Percentiles rank a stretch among this genome's conserved stretches.
These are phyloP conservation scores for Orycteropus afer DNA, from an alignment of 2,113 vertebrate species.

Conservation along the genomic window DNA sequence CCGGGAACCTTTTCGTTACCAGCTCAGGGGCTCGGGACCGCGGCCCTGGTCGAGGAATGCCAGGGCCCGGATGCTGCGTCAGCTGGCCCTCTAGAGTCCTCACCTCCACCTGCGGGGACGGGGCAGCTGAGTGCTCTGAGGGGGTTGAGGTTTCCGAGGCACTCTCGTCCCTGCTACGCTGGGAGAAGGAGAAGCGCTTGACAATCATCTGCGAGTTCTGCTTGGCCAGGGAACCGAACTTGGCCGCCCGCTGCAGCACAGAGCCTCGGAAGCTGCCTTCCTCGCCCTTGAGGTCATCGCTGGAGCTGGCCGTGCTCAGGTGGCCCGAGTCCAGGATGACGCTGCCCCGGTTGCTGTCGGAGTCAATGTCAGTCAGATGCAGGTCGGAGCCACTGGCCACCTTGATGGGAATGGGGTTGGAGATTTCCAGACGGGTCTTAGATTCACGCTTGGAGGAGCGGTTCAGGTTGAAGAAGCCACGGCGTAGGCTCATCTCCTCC, in stretches of 20 bases:
- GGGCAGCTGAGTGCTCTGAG: constrained; percentile 87
- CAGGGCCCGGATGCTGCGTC: constrained; percentile 75
- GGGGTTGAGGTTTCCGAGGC: constrained; percentile 88
- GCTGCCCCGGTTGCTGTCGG: constrained; percentile 89
- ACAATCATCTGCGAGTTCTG: constrained; percentile 91
- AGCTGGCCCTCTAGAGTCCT: constrained; percentile 85
- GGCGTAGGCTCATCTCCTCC: constrained; percentile 96
- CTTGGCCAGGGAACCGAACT: constrained; percentile 92
- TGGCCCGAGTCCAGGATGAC: constrained; percentile 87
- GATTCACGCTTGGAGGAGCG: constrained; percentile 93
- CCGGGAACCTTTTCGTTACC: constrained; percentile 90
- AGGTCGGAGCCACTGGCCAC: constrained; percentile 93
- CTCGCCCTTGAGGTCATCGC: constrained; percentile 90
- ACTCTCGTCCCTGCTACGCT: constrained; percentile 89
- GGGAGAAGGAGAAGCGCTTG: constrained; percentile 91
- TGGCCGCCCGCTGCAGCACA: constrained; percentile 93
- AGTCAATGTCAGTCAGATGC: constrained; percentile 89
- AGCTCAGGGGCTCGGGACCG: constrained; percentile 88
- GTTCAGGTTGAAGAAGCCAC: constrained; percentile 95
- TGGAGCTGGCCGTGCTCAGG: constrained; percentile 88
- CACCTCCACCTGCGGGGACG: constrained; percentile 88
- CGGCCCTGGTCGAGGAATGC: constrained; percentile 45
- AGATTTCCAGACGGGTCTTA: constrained; percentile 94
- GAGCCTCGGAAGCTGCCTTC: constrained; percentile 89
- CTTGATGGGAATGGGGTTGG: constrained; percentile 96